phyloP scores from a whole-genome alignment of 2,888 invertebrate species.

The Drosophila ezoana region DNA sequence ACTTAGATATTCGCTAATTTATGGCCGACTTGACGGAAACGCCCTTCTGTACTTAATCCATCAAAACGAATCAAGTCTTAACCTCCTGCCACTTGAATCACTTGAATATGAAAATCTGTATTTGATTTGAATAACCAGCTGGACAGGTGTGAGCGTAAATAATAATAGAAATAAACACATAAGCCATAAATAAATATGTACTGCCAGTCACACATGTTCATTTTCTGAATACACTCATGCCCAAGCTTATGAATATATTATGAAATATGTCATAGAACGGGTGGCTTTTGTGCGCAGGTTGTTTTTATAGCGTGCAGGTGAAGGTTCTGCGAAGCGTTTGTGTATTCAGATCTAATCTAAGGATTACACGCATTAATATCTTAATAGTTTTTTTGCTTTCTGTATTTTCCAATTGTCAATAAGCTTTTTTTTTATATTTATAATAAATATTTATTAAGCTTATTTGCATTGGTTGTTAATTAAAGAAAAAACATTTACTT shows the following conservation, averaged over 20 bases:
- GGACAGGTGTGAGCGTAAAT: constrained; percentile 34
- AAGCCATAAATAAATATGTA: constrained; percentile 26
- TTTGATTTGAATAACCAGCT: constrained; percentile 46
- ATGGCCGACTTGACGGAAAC: constrained; percentile 1
- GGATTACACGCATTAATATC: not conserved
- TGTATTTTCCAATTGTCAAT: too few species aligned
- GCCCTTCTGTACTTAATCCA: not conserved
- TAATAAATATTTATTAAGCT: not conserved
- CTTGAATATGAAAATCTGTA: constrained; percentile 17
- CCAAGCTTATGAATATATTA: constrained; percentile 56
- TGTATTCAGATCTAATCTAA: not conserved
- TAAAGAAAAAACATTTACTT: too few species aligned
- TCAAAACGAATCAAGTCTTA: constrained; percentile 18
- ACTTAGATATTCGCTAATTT: constrained; percentile 2
- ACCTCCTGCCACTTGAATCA: constrained; percentile 1
- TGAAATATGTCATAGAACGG: constrained; percentile 17
- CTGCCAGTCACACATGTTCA: constrained; percentile 16
- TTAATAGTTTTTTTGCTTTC: constrained; percentile 10
- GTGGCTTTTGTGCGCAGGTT: constrained; percentile 45
- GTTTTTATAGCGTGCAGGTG: constrained; percentile 36
- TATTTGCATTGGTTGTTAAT: too few species aligned
- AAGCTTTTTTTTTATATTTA: too few species aligned
- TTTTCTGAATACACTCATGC: constrained; percentile 31
- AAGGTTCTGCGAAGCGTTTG: constrained; percentile 4
- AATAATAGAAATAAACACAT: constrained; percentile 11